A percentile compares a stretch with the other conserved stretches of the same genome.
Evolutionary conservation across 2,113 vertebrate species (phyloP).

Genomic region (Pipa parva): DNA sequence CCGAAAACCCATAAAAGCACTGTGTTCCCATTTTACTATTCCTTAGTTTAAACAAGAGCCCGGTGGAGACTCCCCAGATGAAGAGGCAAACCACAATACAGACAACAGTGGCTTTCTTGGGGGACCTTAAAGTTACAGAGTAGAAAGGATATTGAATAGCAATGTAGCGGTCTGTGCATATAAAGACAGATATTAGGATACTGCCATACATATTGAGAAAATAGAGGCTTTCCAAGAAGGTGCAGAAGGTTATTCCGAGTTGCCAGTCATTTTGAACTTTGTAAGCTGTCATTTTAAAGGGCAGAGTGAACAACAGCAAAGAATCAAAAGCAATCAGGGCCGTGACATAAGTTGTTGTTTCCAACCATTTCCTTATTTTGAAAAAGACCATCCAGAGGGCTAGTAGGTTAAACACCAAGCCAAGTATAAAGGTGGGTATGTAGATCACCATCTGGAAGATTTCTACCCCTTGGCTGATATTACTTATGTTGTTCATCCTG

Average conservation of each 20-base stretch:
- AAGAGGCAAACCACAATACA: slow-evolving; percentile 53
- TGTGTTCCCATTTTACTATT: not conserved
- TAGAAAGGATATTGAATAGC: slow-evolving; percentile 53
- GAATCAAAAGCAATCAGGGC: slow-evolving; percentile 62
- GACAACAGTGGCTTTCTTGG: slow-evolving; percentile 49
- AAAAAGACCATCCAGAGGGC: slow-evolving; percentile 58
- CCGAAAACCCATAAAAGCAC: slow-evolving; percentile 60
- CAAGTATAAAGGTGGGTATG: slow-evolving; percentile 52
- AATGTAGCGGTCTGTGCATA: slow-evolving; percentile 58
- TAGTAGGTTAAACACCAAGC: slow-evolving; percentile 58
- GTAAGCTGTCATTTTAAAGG: slow-evolving; percentile 66
- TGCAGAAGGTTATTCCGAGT: slow-evolving; percentile 54
- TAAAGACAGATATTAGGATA: slow-evolving; percentile 63
- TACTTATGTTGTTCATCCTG: not conserved
- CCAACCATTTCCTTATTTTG: slow-evolving; percentile 55
- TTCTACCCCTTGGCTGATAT: slow-evolving; percentile 30
- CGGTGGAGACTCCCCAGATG: slow-evolving; percentile 37
- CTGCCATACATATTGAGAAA: slow-evolving; percentile 69
- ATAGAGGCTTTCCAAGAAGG: slow-evolving; percentile 62
- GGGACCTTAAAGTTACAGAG: slow-evolving; percentile 49
- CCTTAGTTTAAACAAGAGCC: slow-evolving; percentile 47
- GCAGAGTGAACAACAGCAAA: slow-evolving; percentile 62
- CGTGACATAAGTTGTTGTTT: slow-evolving; percentile 59
- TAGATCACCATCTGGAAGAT: slow-evolving; percentile 58
- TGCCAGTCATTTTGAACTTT: slow-evolving; percentile 36